A percentile compares a stretch with the other conserved stretches of the same genome.
Conservation (phyloP, 2,888 invertebrate genomes). For the Mellilla xanthometata region DNA sequence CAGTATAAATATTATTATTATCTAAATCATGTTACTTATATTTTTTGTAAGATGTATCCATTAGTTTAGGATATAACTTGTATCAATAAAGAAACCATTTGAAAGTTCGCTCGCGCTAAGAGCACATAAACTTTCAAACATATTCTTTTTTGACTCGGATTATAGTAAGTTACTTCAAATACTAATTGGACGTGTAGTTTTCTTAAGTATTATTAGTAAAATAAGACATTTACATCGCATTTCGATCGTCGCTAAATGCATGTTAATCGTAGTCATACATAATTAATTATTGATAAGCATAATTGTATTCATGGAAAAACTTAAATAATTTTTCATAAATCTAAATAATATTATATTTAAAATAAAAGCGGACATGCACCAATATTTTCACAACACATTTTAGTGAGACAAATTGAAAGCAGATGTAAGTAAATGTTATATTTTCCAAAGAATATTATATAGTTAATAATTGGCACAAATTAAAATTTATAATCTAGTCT, state of each 20-base stretch:
- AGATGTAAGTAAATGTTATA: constrained; percentile 4
- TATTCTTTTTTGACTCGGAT: no score
- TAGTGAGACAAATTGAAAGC: neutral
- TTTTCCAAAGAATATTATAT: constrained; percentile 21
- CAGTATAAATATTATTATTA: constrained; percentile 33
- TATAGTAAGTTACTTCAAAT: constrained; percentile 19
- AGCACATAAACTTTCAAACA: no score
- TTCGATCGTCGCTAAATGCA: constrained; percentile 9
- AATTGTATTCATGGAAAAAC: no score
- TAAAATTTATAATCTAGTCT: constrained; percentile 21
- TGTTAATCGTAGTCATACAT: constrained; percentile 1
- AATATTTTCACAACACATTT: constrained; percentile 16
- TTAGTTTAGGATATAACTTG: constrained; percentile 29
- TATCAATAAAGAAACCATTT: no score
- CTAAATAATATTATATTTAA: no score
- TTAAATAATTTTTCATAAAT: no score
- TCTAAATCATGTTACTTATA: constrained; percentile 49
- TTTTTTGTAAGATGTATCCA: constrained; percentile 58
- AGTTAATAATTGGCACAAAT: constrained; percentile 13
- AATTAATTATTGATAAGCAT: constrained; percentile 1
- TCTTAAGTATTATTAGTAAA: constrained; percentile 11
- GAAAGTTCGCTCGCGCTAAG: no score
- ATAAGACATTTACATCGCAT: constrained; percentile 18
- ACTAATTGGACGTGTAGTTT: constrained; percentile 10
- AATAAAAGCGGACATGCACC: no score